Conservation (phyloP, 2,888 invertebrate species). For the Eupithecia inturbata region DNA sequence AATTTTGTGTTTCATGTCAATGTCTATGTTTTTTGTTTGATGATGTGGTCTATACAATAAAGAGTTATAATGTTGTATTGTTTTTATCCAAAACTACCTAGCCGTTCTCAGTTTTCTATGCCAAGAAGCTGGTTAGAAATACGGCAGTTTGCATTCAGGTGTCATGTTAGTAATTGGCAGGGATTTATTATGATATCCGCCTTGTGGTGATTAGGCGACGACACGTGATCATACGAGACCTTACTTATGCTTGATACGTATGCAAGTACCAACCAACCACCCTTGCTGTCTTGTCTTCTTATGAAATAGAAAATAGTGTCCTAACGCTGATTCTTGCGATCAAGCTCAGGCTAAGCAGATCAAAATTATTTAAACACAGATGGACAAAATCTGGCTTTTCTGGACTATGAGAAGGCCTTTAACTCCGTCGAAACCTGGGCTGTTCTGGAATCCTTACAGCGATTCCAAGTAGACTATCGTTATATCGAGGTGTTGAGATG, state of each 20-base stretch:
- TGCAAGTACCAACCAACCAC: background rate
- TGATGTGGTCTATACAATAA: too few relatives aligned
- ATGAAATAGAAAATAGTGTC: background rate
- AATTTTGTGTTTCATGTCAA: too few relatives aligned
- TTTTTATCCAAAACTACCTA: background rate
- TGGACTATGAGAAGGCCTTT: too few relatives aligned
- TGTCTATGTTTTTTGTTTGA: too few relatives aligned
- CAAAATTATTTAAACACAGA: background rate
- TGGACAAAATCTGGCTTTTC: background rate
- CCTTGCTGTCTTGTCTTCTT: background rate
- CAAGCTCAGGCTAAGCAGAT: background rate
- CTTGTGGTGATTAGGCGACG: conserved; percentile 21
- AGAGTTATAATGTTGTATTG: too few relatives aligned
- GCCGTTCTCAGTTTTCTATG: conserved; percentile 14
- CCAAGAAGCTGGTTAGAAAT: conserved; percentile 22
- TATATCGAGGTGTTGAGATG: too few relatives aligned
- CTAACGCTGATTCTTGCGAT: background rate
- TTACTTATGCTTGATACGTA: background rate
- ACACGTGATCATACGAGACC: conserved; percentile 14
- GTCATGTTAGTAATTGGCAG: conserved; percentile 51
- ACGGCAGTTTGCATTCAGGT: conserved; percentile 42
- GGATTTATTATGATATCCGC: conserved; percentile 32
- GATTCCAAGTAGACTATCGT: too few relatives aligned
- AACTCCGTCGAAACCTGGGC: too few relatives aligned
- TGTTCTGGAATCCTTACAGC: too few relatives aligned